Percentiles rank a stretch among this genome's conserved stretches.
These are phyloP conservation scores for Antitype chi DNA, from an alignment of 2,888 invertebrate genomes.

Conservation along the genomic window DNA sequence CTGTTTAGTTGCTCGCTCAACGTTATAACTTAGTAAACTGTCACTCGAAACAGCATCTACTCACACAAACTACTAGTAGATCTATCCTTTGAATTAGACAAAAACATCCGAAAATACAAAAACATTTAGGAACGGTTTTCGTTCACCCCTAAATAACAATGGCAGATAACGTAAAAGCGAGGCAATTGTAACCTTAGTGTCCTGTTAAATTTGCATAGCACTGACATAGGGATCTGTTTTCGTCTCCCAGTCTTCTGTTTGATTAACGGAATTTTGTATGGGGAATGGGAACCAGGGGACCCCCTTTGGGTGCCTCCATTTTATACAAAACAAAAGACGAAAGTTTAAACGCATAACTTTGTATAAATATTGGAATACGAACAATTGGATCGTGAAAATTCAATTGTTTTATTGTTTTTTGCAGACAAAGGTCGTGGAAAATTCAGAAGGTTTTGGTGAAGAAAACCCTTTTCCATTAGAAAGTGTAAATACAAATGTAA, in stretches of 20 bases:
- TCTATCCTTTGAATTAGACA: background rate
- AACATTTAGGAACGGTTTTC: background rate
- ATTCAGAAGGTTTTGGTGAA: background rate
- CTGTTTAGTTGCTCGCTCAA: background rate
- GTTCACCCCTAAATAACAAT: constrained; percentile 6
- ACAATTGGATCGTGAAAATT: constrained; percentile 16
- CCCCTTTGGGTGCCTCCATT: constrained; percentile 11
- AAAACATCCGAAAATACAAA: background rate
- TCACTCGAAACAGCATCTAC: background rate
- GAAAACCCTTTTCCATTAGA: background rate
- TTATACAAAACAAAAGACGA: constrained; percentile 19
- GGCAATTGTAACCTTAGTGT: background rate
- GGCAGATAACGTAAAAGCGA: constrained; percentile 3
- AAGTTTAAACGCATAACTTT: constrained; percentile 11
- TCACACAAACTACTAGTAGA: background rate
- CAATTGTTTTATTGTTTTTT: constrained; percentile 18
- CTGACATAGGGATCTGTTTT: background rate
- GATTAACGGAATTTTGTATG: constrained; percentile 24
- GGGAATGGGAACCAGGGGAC: background rate
- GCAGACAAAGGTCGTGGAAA: background rate
- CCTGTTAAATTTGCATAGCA: constrained; percentile 11
- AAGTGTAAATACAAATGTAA: background rate
- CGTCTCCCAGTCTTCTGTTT: constrained; percentile 9
- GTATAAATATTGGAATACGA: constrained; percentile 33
- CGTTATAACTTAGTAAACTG: background rate